Base-by-base conservation (phyloP, 2,888 invertebrate species). In the Campopleginae sp. region DNA sequence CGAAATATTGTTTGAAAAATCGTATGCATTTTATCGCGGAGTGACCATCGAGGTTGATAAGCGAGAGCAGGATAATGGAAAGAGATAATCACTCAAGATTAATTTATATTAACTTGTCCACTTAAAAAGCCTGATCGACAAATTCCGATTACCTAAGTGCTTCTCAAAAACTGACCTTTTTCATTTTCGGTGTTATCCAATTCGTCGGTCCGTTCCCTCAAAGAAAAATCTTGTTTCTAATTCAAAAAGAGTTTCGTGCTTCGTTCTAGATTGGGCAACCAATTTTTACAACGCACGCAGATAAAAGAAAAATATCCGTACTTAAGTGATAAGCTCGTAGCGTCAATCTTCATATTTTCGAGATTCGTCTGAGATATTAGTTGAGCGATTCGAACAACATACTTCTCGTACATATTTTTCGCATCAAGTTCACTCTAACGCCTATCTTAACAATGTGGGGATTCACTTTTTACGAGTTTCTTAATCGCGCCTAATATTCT, bases 301-400 rank as follows among this genome's bases (percentile, higher is more conserved):
- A 27, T 58, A 58, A 27, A 27, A 58, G 7, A 42, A 42, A 38
- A 19, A 23, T 12, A 38, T 42, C 12, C 42, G 19, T 19, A 14
- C n/a, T 8, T 42, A 14, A 27, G 19, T 42, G 65, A 65, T 65
- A 65, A 65, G 65, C 65, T 65, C 19, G 65, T 19, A 65, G 12
- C 5, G 42, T 65, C 19, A 65, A 65, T 42, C 19, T 66, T 58
- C 38, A n/a, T 23, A 19, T 42, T 66, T 42, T 42, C 65, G 42
- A 42, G n/a, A 66, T 42, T 27, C 65, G 19, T 17, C 14, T 1
- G 7, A 33, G 23, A 23, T 12, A 2, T 23, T 58, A 10, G 38
- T 10, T 2, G 33, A 38, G 1, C 19, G 12, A 10, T 2, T 51
- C 8, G 51, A 8, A 51, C 19, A 19, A 54, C 54, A 23, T 23